A percentile compares a stretch with the other conserved stretches of the same genome.
Evolutionary conservation across 2,888 invertebrate genomes (phyloP).

Genomic region (Conomelus anceps): DNA sequence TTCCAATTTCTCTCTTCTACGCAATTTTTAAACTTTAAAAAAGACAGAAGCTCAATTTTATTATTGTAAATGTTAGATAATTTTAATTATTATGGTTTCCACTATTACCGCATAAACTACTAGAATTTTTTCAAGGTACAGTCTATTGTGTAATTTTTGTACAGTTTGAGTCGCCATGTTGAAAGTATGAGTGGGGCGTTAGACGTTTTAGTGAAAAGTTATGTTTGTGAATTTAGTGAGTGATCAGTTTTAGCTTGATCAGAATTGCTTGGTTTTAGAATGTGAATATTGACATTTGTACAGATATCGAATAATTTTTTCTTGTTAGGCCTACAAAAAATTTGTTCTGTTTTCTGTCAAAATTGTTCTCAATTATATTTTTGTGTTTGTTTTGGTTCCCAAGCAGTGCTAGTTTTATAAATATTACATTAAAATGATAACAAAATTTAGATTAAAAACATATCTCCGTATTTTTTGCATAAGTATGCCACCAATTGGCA

Average conservation of each 20-base stretch:
- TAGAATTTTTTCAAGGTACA: not conserved
- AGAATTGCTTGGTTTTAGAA: not conserved
- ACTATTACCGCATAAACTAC: not conserved
- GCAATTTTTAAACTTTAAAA: not conserved
- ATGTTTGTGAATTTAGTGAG: not conserved
- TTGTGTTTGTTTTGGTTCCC: not conserved
- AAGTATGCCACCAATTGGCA: no score
- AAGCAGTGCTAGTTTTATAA: not conserved
- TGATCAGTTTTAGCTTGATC: not conserved
- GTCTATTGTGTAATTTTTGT: not conserved
- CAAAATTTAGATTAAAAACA: no score
- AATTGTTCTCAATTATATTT: not conserved
- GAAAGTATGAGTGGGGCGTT: not conserved
- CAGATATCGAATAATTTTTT: not conserved
- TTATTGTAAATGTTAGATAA: not conserved
- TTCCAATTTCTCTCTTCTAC: no score
- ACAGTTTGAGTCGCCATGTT: not conserved
- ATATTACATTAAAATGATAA: not conserved
- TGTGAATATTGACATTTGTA: not conserved
- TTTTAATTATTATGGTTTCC: not conserved
- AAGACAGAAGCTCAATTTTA: not conserved
- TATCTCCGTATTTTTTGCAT: no score
- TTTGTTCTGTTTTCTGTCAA: not conserved
- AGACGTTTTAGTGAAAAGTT: not conserved
- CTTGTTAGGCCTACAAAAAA: no score